Base-by-base conservation (phyloP, 2,797 vertebrate species). In the Halcyon smyrnensis region DNA sequence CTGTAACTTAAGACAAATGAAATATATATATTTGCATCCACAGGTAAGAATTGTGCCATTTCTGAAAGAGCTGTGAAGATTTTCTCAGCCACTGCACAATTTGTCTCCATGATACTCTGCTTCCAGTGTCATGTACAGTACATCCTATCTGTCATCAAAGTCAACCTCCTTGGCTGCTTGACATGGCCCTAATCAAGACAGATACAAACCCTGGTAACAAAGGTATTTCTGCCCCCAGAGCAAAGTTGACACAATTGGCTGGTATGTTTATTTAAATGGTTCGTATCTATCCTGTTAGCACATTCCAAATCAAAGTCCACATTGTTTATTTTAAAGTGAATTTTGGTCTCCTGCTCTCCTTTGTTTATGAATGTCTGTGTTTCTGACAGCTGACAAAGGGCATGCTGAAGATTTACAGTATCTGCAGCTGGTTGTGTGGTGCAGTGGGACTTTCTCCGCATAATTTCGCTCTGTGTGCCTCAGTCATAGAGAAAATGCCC, bases 311-410 rank as follows among this genome's bases (percentile, higher is more conserved):
- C 64, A 93, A 95, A 83, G 51, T 70, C 82, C 75, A 75, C 87
- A 73, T 36, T 84, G 73, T 95, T 96, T 97, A 91, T 90, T 96
- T 94, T 97, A 79, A 63, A 82, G 51, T 93, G 94, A 95, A 87
- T 96, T 97, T 97, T 30, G 43, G 64, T 85, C 74, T 95, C 91
- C 67, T 1, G 5, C 68, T 91, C 56, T 83, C 81, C 43, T 71
- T 94, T 97, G 87, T 97, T 97, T 97, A 91, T 89, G 91, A 96
- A 84, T 67, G 80, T 88, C 59, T 90, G 51, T 85, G 81, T 96
- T 95, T 95, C 93, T 96, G 96, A 97, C 94, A 95, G 92, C 62
- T 95, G 97, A 94, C 91, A 97, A 96, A 98, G 87, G 95, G 79
- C 82, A 90, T 53, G 65, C 60, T 62, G 81, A 95, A 95, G 95